These are phyloP conservation scores for Stenodera caucasica DNA, from an alignment of 2,888 invertebrate genomes.

Conservation along the genomic window DNA sequence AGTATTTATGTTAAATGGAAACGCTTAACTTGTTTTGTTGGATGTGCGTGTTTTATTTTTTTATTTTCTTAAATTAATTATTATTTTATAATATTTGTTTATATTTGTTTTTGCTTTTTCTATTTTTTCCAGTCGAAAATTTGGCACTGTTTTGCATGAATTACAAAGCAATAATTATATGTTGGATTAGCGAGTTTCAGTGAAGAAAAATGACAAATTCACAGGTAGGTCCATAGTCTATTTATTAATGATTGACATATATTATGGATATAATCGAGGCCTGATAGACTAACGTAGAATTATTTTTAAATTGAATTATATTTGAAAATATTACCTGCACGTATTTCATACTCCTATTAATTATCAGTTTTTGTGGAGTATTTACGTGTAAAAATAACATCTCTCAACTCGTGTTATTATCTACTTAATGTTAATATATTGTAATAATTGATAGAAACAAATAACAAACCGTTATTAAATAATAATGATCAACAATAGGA, in stretches of 20 bases:
- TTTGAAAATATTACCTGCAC: too few relatives aligned
- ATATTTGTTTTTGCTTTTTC: slow-evolving; percentile 24
- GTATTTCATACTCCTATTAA: too few relatives aligned
- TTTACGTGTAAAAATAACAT: too few relatives aligned
- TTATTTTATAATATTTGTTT: slow-evolving; percentile 21
- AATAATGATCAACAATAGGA: neutral
- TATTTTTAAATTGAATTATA: too few relatives aligned
- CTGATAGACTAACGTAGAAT: too few relatives aligned
- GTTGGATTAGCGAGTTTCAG: slow-evolving; percentile 25
- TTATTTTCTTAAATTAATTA: slow-evolving; percentile 10
- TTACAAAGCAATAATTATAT: slow-evolving; percentile 22
- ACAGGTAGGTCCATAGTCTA: slow-evolving; percentile 59
- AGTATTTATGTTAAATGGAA: slow-evolving; percentile 15
- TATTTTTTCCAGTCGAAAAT: slow-evolving; percentile 39
- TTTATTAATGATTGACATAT: slow-evolving; percentile 44
- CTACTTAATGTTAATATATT: too few relatives aligned
- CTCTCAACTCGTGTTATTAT: too few relatives aligned
- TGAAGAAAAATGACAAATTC: slow-evolving; percentile 61
- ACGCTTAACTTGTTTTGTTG: slow-evolving; percentile 7
- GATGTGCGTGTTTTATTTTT: slow-evolving; percentile 12
- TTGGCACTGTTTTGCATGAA: slow-evolving; percentile 39
- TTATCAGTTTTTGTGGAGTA: too few relatives aligned
- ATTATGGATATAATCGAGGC: too few relatives aligned
- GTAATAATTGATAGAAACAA: too few relatives aligned
- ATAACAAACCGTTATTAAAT: too few relatives aligned